phyloP scores from a whole-genome alignment of 2,888 invertebrate genomes.

The Chrysolina americana region DNA sequence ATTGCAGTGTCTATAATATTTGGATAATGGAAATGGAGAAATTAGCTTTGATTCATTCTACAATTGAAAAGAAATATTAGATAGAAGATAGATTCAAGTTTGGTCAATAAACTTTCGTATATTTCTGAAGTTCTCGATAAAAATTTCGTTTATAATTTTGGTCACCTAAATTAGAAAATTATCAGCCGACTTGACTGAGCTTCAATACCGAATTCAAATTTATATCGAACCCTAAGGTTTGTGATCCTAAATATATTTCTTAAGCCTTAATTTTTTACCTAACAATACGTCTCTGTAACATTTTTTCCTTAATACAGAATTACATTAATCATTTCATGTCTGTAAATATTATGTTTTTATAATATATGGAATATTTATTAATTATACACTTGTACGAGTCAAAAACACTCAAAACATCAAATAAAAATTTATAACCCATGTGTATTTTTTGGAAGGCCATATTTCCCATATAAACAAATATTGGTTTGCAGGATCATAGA shows the following conservation, averaged over 20 bases:
- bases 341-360: slow-evolving; percentile 70
- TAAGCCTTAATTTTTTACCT: slow-evolving; percentile 53
- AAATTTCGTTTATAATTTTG: background rate
- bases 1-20: background rate
- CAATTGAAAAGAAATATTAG: background rate
- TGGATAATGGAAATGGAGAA: background rate
- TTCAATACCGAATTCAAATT: slow-evolving; percentile 35
- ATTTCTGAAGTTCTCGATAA: background rate
- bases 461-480: background rate
- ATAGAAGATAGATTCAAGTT: background rate
- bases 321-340: slow-evolving; percentile 67
- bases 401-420: slow-evolving; percentile 62
- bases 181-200: slow-evolving; percentile 37
- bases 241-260: slow-evolving; percentile 45
- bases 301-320: slow-evolving; percentile 57
- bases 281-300: slow-evolving; percentile 57
- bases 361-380: slow-evolving; percentile 69
- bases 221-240: slow-evolving; percentile 41
- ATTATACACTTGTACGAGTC: slow-evolving; percentile 64
- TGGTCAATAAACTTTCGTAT: background rate
- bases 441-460: background rate
- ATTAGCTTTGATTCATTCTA: background rate
- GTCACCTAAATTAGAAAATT: background rate
- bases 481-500: too few species aligned
- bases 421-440: slow-evolving; percentile 64